A percentile compares a stretch with the other conserved stretches of the same genome.
phyloP scores from a whole-genome alignment of 2,113 vertebrate genomes.

The Poeciliopsis turrubarensis region DNA sequence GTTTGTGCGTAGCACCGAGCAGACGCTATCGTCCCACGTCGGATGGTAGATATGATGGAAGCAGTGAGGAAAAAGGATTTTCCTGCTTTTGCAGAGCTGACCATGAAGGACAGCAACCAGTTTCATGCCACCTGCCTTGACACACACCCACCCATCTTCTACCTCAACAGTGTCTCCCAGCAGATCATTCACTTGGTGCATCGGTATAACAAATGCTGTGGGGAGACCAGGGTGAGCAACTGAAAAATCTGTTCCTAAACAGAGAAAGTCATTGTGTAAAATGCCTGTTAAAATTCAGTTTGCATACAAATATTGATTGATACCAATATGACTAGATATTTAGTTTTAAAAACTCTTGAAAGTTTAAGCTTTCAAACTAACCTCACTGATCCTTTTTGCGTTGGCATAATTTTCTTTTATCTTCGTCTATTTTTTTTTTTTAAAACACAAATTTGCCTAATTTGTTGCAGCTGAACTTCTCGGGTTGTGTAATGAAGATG shows the following conservation, averaged over 20 bases:
- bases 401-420: not conserved
- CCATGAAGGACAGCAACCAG: slow-evolving; percentile 98
- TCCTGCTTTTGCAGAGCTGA: slow-evolving; percentile 85
- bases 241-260: not conserved
- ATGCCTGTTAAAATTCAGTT: not conserved
- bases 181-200: slow-evolving; percentile 87
- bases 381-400: not conserved
- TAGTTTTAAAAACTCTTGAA: too few species aligned
- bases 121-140: slow-evolving; percentile 96
- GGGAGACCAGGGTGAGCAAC: slow-evolving; percentile 82
- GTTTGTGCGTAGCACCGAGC: slow-evolving; percentile 84
- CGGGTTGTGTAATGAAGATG: slow-evolving; percentile 41
- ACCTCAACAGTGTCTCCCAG: slow-evolving; percentile 87
- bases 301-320: not conserved
- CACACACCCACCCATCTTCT: slow-evolving; percentile 95
- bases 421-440: not conserved
- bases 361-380: too few species aligned
- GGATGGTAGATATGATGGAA: slow-evolving; percentile 85
- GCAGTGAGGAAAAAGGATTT: slow-evolving; percentile 86
- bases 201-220: slow-evolving; percentile 85
- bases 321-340: not conserved
- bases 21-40: slow-evolving; percentile 82
- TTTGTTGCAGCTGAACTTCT: slow-evolving; percentile 30
- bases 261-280: not conserved
- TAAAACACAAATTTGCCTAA: not conserved